Percentiles rank a stretch among this genome's conserved stretches.
Conservation (phyloP, 2,888 invertebrate species). For the Acleris literana region DNA sequence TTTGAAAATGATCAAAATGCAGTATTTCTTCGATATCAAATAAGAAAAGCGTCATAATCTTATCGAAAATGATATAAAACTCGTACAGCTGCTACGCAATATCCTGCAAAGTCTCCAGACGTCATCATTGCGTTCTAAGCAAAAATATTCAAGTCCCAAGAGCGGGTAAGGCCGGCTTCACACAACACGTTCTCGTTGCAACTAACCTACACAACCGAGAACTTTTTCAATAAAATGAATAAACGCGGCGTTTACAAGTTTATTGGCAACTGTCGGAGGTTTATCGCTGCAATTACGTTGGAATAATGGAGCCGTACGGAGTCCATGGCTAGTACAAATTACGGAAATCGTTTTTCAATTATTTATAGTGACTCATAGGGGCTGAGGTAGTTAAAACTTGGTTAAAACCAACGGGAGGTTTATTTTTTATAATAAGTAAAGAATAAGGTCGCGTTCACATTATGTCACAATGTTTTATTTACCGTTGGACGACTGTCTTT, state of each 20-base stretch:
- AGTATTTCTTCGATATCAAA: no score
- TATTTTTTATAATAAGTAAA: no score
- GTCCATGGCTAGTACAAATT: conserved; percentile 20
- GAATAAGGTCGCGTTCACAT: no score
- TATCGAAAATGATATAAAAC: neutral
- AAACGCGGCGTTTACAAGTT: conserved; percentile 38
- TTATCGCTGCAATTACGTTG: conserved; percentile 37
- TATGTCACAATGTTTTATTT: no score
- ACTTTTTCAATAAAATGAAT: conserved; percentile 47
- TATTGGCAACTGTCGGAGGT: conserved; percentile 37
- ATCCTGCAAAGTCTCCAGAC: neutral
- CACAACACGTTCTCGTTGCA: neutral
- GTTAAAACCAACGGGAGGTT: no score
- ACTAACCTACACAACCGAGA: conserved; percentile 33
- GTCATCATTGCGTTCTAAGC: conserved; percentile 7
- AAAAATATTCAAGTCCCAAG: conserved; percentile 8
- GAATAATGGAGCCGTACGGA: conserved; percentile 29
- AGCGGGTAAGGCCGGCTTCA: neutral
- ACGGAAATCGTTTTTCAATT: conserved; percentile 11
- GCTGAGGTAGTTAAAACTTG: no score
- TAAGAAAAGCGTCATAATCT: neutral
- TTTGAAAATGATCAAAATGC: no score
- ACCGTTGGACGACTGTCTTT: no score
- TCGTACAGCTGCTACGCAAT: conserved; percentile 1
- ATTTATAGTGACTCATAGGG: neutral